Evolutionary conservation across 2,797 vertebrate genomes (phyloP), one percentile per base, ranked within the genome.

Genomic region (Tauraco hartlaubi): DNA sequence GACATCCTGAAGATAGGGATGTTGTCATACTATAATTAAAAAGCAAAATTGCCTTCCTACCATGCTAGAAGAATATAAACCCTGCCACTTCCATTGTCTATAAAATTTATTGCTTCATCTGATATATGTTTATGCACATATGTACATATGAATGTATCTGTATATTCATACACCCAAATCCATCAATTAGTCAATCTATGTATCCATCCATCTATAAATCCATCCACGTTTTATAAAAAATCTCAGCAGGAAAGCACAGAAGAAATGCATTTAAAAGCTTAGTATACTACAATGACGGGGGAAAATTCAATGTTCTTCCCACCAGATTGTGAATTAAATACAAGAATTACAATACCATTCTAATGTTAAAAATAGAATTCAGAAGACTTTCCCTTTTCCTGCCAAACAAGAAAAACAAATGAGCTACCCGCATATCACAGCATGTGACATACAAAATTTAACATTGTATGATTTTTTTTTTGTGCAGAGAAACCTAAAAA

Each of bases 401-500:
- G 72, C 64, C 64, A 92, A 91, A 62, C 12, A 64, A 87, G 35
- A 19, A 49, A 95, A 95, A 93, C n/a, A 94, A 93, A 90, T 31
- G 54, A 95, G 66, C 79, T 93, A 54, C 51, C 9, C 49, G n/a
- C 46, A 89, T 85, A 85, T 84, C 75, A 59, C 71, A 85, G 67
- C 48, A 59, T 79, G 81, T 71, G 77, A 78, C 83, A 67, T 20
- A 39, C 14, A 71, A 67, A 52, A 86, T 87, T 67, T 69, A 93
- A 68, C 33, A 58, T 93, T 86, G 77, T 48, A 81, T 26, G 49
- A 91, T 59, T 87, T 8, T 28, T 90, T 92, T 68, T 90, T 71
- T 29, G 41, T 69, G 55, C 15, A 61, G 11, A 76, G 44, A 83
- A 94, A 88, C 22, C 41, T 64, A 48, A 88, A 90, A 79, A 6